A percentile compares a stretch with the other conserved stretches of the same genome.
Evolutionary conservation across 2,797 vertebrate species (phyloP).

Genomic region (Pangasius mekongensis): DNA sequence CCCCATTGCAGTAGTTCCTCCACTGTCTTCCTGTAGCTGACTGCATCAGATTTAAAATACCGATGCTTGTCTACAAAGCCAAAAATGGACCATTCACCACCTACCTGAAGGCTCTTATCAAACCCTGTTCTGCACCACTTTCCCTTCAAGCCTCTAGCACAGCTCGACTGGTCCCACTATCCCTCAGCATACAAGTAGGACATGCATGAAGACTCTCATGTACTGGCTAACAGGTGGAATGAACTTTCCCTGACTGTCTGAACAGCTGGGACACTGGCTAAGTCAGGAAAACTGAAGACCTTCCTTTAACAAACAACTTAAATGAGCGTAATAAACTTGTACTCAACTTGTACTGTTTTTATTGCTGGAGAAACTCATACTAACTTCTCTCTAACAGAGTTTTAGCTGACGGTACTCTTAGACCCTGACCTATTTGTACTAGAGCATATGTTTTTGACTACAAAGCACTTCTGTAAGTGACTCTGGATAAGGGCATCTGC

Average conservation of each 20-base stretch:
- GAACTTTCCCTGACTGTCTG: background rate
- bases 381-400: background rate
- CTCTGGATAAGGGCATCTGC: background rate
- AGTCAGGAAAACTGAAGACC: background rate
- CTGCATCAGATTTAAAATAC: constrained; percentile 6
- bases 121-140: background rate
- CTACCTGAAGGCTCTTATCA: background rate
- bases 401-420: background rate
- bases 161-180: background rate
- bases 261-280: background rate
- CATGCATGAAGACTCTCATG: background rate
- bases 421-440: background rate
- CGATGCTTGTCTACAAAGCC: background rate
- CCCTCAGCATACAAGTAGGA: background rate
- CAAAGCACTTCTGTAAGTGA: background rate
- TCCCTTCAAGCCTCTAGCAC: background rate
- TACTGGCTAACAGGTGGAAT: background rate
- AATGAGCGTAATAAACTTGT: background rate
- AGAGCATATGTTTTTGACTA: constrained; percentile 4
- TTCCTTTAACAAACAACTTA: no score
- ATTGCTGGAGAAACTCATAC: background rate
- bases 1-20: background rate
- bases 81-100: background rate
- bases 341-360: background rate
- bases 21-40: background rate